Percentiles rank a stretch among this genome's conserved stretches.
Evolutionary conservation across 2,797 vertebrate genomes (phyloP).

Genomic region (Anguilla marmorata): DNA sequence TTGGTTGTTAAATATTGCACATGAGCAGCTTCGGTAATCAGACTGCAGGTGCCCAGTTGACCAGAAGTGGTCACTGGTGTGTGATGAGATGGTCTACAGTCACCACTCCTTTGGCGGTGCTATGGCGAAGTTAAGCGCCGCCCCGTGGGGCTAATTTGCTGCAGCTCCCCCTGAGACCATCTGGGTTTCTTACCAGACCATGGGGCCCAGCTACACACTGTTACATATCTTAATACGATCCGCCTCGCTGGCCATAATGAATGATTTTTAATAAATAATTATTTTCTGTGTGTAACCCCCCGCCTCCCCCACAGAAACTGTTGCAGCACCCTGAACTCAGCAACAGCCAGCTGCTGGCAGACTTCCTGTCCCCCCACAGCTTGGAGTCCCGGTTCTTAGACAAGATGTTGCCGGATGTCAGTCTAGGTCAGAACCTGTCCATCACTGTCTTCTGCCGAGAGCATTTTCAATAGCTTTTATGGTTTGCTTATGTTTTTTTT

Average conservation of each 20-base stretch:
- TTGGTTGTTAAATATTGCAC: no score
- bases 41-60: no score
- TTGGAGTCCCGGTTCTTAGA: slow-evolving; percentile 96
- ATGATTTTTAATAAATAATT: no score
- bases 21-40: no score
- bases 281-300: not conserved
- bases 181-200: not conserved
- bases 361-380: slow-evolving; percentile 94
- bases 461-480: not conserved
- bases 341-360: slow-evolving; percentile 95
- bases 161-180: not conserved
- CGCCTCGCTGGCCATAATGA: no score
- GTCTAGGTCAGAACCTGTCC: slow-evolving; percentile 80
- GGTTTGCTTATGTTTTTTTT: not conserved
- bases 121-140: no score
- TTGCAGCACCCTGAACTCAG: slow-evolving; percentile 93
- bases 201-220: not conserved
- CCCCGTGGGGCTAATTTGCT: no score
- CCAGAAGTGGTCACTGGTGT: no score
- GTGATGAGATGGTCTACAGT: no score
- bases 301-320: slow-evolving; percentile 75
- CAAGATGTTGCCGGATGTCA: slow-evolving; percentile 96
- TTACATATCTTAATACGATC: not conserved
- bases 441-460: not conserved
- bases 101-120: no score